Evolutionary conservation across 2,113 vertebrate genomes (phyloP).

Genomic region (Candoia aspera): DNA sequence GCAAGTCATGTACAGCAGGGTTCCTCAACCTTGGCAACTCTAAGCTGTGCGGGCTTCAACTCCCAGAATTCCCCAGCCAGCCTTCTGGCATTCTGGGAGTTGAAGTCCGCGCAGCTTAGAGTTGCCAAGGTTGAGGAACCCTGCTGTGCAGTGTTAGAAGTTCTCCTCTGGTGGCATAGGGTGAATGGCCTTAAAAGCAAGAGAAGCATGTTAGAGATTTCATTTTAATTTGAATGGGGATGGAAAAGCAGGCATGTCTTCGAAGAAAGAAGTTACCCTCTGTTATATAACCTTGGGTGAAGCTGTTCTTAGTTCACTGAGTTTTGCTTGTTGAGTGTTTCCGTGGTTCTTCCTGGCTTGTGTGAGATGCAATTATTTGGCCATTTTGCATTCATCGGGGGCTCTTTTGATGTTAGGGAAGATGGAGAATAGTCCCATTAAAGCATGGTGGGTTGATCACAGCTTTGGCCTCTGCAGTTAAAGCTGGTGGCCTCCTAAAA

Average conservation of each 20-base stretch:
- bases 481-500: conserved; percentile 45
- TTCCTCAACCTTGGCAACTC: too few species aligned
- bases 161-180: neutral
- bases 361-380: conserved; percentile 41
- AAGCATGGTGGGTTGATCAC: conserved; percentile 48
- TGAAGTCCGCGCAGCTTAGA: too few species aligned
- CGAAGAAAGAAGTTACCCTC: conserved; percentile 11
- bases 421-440: conserved; percentile 38
- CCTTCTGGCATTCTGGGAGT: too few species aligned
- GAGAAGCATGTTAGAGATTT: neutral
- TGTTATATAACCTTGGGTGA: conserved; percentile 37
- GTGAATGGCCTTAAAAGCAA: neutral
- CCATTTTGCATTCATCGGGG: conserved; percentile 35
- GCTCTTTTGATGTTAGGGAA: conserved; percentile 42
- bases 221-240: neutral
- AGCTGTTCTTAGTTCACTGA: conserved; percentile 40
- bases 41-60: too few species aligned
- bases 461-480: conserved; percentile 55
- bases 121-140: too few species aligned
- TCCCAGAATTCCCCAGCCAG: too few species aligned
- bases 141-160: neutral
- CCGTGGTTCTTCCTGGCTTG: conserved; percentile 41
- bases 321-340: conserved; percentile 47
- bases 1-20: neutral
- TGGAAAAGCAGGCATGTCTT: conserved; percentile 41